Percentiles rank a stretch among this genome's conserved stretches.
phyloP scores from a whole-genome alignment of 2,113 vertebrate species.

The Eretmodus cyanostictus region DNA sequence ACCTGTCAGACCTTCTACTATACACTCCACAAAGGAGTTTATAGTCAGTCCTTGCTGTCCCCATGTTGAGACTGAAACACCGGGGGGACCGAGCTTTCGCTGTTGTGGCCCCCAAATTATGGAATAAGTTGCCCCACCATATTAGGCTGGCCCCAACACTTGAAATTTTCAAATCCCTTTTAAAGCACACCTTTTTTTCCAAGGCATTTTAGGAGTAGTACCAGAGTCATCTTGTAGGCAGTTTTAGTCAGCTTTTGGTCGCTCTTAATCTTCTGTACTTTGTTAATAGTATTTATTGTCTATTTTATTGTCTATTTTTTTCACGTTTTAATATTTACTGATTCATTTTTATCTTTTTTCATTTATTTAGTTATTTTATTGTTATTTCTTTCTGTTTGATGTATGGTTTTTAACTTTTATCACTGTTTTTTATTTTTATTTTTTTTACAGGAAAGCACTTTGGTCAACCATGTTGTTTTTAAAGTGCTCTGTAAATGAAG shows the following conservation, averaged over 20 bases:
- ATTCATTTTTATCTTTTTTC: not conserved
- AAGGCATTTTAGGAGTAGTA: not conserved
- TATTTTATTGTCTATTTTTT: not conserved
- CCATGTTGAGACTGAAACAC: not conserved
- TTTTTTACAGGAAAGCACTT: not conserved
- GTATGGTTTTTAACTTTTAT: not conserved
- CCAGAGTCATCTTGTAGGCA: not conserved
- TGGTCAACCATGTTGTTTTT: not conserved
- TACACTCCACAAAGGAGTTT: not conserved
- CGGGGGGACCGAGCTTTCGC: not conserved
- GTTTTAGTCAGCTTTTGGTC: not conserved
- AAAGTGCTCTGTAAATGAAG: not conserved
- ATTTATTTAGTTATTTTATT: not conserved
- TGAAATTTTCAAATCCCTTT: not conserved
- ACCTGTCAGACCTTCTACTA: not conserved
- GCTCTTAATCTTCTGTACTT: not conserved
- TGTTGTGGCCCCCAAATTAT: not conserved
- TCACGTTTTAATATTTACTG: not conserved
- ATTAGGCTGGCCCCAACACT: not conserved
- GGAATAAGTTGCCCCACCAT: not conserved
- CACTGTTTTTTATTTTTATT: accelerated
- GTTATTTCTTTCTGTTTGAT: not conserved
- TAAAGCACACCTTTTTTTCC: not conserved
- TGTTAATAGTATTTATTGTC: not conserved
- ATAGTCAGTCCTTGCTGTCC: not conserved